phyloP scores from a whole-genome alignment of 2,113 vertebrate species.

The Tetraodon nigroviridis region DNA sequence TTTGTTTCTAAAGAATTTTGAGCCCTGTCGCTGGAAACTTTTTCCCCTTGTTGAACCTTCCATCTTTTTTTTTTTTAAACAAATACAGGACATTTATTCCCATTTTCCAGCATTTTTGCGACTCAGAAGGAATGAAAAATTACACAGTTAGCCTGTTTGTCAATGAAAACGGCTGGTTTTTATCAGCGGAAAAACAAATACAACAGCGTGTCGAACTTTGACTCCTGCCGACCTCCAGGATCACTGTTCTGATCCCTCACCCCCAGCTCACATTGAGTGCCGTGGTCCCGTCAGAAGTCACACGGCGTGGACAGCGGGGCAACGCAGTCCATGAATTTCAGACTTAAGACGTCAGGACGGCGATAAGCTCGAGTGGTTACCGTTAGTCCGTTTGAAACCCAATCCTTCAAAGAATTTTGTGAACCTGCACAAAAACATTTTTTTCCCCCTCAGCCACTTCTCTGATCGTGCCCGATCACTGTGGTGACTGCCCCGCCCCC shows the following conservation, averaged over 20 bases:
- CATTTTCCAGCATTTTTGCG: no score
- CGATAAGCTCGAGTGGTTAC: constrained; percentile 47
- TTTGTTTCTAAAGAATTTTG: constrained; percentile 11
- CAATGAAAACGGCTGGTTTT: constrained; percentile 8
- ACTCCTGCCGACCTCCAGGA: constrained; percentile 29
- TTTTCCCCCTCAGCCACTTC: constrained; percentile 30
- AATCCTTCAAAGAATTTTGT: constrained; percentile 46
- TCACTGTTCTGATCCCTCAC: constrained; percentile 53
- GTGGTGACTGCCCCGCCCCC: constrained; percentile 7
- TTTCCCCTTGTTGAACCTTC: no score
- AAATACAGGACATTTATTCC: no score
- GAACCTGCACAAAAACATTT: constrained; percentile 45
- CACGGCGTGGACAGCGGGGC: constrained; percentile 20
- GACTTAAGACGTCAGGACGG: constrained; percentile 29
- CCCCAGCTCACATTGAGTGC: constrained; percentile 13
- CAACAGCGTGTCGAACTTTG: constrained; percentile 42
- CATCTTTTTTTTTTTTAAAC: no score
- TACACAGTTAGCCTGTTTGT: not conserved
- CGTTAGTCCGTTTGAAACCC: constrained; percentile 49
- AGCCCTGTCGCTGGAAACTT: not conserved
- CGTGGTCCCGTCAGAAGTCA: constrained; percentile 12
- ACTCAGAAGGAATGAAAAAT: no score
- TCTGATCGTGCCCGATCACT: constrained; percentile 50
- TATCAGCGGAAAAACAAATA: constrained; percentile 41
- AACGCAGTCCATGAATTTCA: constrained; percentile 28